A percentile compares a stretch with the other conserved stretches of the same genome.
phyloP scores from a whole-genome alignment of 2,113 vertebrate species.

The Myiopsitta monachus region DNA sequence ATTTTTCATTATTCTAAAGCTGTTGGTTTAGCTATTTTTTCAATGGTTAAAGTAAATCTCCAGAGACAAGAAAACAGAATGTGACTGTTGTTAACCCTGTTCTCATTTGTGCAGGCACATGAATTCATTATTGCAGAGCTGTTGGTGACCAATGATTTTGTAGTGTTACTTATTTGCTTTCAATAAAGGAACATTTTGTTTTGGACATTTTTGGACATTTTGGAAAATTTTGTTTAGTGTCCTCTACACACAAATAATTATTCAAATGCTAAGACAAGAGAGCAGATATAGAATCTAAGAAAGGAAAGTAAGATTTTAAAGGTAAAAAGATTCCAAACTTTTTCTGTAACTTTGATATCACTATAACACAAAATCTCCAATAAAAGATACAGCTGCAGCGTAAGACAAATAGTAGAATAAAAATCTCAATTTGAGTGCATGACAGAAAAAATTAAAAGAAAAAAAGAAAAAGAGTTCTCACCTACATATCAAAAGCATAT shows the following conservation, averaged over 20 bases:
- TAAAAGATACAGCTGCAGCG: neutral
- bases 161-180: neutral
- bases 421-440: fast-evolving
- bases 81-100: neutral
- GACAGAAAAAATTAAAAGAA: neutral
- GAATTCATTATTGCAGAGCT: neutral
- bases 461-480: neutral
- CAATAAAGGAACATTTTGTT: neutral
- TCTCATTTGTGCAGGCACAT: neutral
- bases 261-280: neutral
- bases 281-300: neutral
- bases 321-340: neutral
- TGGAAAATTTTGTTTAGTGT: neutral
- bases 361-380: neutral
- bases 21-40: neutral
- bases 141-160: neutral
- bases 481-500: neutral
- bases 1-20: neutral
- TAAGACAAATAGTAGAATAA: neutral
- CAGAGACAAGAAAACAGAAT: neutral
- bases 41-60: neutral
- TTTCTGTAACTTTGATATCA: neutral
- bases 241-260: neutral
- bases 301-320: neutral
- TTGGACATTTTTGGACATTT: neutral